Percentiles rank a stretch among this genome's conserved stretches.
These are phyloP conservation scores for Agrilus mali DNA, from an alignment of 2,888 invertebrate genomes.

Conservation along the genomic window DNA sequence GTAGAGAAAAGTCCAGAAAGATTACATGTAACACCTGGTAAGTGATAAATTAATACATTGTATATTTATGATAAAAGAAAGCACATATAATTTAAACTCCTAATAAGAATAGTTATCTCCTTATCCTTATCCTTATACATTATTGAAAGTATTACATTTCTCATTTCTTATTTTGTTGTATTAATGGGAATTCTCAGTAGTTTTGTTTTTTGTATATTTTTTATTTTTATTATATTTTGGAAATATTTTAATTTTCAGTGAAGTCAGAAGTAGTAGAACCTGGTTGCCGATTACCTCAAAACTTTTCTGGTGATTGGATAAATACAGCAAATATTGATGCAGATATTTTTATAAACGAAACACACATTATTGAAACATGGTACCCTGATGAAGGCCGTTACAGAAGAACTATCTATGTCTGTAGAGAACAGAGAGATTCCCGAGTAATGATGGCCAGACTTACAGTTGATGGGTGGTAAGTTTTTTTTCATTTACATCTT, in stretches of 20 bases:
- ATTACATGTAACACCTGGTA: conserved; percentile 71
- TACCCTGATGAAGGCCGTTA: conserved; percentile 86
- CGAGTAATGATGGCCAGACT: conserved; percentile 92
- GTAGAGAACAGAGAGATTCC: conserved; percentile 82
- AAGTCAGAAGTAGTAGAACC: conserved; percentile 83
- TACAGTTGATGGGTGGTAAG: conserved; percentile 85
- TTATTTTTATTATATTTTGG: too few species aligned
- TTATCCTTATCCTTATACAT: too few species aligned
- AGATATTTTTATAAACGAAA: conserved; percentile 85
- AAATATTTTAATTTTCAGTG: conserved; percentile 22
- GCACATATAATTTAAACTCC: too few species aligned
- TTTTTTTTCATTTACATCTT: neutral
- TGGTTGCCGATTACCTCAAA: conserved; percentile 84
- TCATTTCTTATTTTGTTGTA: neutral
- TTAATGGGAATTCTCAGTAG: neutral
- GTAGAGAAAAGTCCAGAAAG: conserved; percentile 89
- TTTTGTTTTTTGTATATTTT: neutral
- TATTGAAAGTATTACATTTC: too few species aligned
- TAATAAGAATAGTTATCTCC: too few species aligned
- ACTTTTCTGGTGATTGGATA: conserved; percentile 91
- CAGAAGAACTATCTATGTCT: conserved; percentile 83
- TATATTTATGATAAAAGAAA: too few species aligned
- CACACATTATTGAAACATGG: conserved; percentile 91
- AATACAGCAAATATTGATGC: conserved; percentile 96
- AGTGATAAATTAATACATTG: too few species aligned